phyloP scores from a whole-genome alignment of 2,113 vertebrate species.

The Drymodes brunneopygia region DNA sequence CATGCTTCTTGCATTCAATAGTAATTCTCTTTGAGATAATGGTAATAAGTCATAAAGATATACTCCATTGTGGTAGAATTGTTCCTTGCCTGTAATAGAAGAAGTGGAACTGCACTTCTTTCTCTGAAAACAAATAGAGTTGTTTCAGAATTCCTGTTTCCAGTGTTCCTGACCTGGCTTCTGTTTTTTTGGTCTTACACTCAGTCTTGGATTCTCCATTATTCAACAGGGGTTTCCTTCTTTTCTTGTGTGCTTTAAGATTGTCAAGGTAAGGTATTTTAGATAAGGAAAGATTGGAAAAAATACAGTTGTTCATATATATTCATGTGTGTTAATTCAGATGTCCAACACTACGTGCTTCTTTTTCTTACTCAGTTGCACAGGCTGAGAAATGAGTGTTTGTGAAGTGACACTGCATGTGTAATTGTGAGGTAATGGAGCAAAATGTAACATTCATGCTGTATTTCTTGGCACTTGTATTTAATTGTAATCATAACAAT shows the following conservation, averaged over 20 bases:
- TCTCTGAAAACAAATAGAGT: neutral
- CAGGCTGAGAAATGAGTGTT: neutral
- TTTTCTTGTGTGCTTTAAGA: neutral
- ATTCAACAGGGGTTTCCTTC: neutral
- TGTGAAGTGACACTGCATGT: neutral
- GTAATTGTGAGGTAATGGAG: neutral
- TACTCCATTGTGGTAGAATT: neutral
- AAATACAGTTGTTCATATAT: neutral
- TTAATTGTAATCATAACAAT: neutral
- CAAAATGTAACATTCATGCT: neutral
- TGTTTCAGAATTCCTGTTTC: neutral
- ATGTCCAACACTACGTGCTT: neutral
- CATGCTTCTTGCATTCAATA: neutral
- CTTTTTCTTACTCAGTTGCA: neutral
- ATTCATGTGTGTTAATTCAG: neutral
- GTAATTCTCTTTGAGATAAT: neutral
- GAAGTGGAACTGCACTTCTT: neutral
- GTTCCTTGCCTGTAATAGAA: neutral
- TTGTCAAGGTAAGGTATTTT: neutral
- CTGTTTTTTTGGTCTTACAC: neutral
- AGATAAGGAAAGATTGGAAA: neutral
- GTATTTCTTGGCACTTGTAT: neutral
- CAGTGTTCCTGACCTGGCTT: neutral
- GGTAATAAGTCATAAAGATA: neutral
- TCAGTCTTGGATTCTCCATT: neutral